A percentile compares a stretch with the other conserved stretches of the same genome.
Evolutionary conservation across 2,888 invertebrate species (phyloP).

Genomic region (Altica lythri): DNA sequence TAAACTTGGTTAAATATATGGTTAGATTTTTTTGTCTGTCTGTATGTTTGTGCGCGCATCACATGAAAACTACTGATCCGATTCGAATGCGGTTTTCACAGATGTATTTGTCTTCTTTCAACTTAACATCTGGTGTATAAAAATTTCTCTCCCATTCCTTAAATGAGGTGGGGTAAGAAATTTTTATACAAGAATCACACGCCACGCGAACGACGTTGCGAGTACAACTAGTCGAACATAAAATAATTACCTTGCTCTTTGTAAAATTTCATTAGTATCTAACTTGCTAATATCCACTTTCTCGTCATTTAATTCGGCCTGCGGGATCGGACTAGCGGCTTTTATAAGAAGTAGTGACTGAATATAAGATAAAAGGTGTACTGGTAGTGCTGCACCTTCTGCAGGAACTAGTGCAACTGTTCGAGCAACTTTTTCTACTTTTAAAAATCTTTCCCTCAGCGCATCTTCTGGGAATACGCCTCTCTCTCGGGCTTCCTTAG

Average conservation of each 20-base stretch:
- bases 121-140: too few relatives aligned
- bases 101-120: too few relatives aligned
- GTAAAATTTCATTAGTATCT: constrained; percentile 87
- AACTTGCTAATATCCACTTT: constrained; percentile 73
- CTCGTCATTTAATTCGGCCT: constrained; percentile 73
- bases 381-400: constrained; percentile 80
- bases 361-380: constrained; percentile 85
- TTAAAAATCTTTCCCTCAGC: constrained; percentile 81
- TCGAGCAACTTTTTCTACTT: constrained; percentile 78
- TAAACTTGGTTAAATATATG: too few relatives aligned
- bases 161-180: too few relatives aligned
- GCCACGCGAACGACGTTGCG: too few relatives aligned
- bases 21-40: too few relatives aligned
- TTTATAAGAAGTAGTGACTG: constrained; percentile 84
- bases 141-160: too few relatives aligned
- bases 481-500: constrained; percentile 72
- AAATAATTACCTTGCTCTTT: constrained; percentile 83
- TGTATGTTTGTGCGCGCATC: too few relatives aligned
- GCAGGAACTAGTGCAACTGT: constrained; percentile 87
- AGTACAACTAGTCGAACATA: too few relatives aligned
- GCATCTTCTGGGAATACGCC: constrained; percentile 91
- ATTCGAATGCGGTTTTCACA: too few relatives aligned
- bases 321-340: constrained; percentile 70
- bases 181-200: too few relatives aligned
- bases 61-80: too few relatives aligned